These are phyloP conservation scores for Silurus asotus DNA, from an alignment of 2,113 vertebrate species.

Conservation along the genomic window DNA sequence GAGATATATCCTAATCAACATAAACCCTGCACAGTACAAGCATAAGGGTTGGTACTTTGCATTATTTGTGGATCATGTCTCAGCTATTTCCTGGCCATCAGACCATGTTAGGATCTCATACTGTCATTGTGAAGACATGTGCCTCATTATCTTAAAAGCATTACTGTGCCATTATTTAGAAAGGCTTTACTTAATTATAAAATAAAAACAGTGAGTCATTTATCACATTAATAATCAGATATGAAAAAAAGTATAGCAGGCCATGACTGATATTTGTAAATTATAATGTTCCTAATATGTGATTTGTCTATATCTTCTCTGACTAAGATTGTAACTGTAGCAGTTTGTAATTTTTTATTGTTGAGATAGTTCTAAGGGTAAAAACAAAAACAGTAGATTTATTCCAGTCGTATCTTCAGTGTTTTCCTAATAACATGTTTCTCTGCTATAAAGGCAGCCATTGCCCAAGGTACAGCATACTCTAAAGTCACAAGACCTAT, in stretches of 20 bases:
- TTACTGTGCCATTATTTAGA: background rate
- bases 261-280: background rate
- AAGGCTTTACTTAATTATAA: background rate
- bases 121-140: background rate
- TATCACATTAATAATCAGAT: background rate
- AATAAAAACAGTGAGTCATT: background rate
- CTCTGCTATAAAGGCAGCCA: constrained; percentile 71
- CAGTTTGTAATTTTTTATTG: background rate
- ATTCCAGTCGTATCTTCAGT: constrained; percentile 63
- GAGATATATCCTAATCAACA: too few species aligned
- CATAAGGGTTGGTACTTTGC: too few species aligned
- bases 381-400: background rate
- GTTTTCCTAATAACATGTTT: constrained; percentile 72
- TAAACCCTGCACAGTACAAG: too few species aligned
- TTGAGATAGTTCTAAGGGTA: background rate
- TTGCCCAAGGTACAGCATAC: constrained; percentile 70
- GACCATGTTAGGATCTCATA: background rate
- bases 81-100: background rate
- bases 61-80: background rate
- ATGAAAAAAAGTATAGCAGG: background rate
- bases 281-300: background rate
- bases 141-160: background rate
- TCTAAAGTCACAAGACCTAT: constrained; percentile 74
- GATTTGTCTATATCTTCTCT: background rate
- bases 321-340: background rate